Percentiles rank a stretch among this genome's conserved stretches.
phyloP scores from a whole-genome alignment of 37 sponge, comb jelly and placozoan species.

The Bolinopsis microptera region DNA sequence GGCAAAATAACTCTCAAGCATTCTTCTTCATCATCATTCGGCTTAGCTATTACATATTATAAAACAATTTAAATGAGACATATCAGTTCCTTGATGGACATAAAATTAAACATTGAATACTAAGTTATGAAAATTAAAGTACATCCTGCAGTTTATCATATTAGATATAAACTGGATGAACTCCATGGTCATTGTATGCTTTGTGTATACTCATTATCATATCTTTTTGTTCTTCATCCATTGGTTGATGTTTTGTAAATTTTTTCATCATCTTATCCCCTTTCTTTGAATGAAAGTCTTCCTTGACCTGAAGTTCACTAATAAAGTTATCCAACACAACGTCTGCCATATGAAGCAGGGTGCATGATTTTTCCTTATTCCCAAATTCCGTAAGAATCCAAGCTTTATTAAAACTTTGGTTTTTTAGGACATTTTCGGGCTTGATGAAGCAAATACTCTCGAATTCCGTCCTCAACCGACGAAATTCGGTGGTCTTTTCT shows the following conservation, averaged over 20 bases:
- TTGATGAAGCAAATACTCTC: background rate
- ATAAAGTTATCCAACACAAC: background rate
- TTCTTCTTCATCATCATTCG: too few relatives aligned
- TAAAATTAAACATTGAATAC: too few relatives aligned
- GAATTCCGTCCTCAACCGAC: background rate
- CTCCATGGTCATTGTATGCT: too few relatives aligned
- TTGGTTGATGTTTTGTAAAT: background rate
- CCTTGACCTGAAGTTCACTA: background rate
- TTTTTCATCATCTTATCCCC: background rate
- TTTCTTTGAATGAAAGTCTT: background rate
- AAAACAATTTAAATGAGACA: too few relatives aligned
- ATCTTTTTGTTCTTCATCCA: background rate
- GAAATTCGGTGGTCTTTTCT: background rate
- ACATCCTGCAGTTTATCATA: too few relatives aligned
- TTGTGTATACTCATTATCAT: background rate
- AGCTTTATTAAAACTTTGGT: background rate
- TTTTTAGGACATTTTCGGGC: background rate
- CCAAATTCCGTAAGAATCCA: conserved; percentile 10
- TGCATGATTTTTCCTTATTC: background rate
- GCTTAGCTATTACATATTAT: too few relatives aligned
- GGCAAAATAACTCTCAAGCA: too few relatives aligned
- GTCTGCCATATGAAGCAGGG: conserved; percentile 16
- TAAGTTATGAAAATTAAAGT: too few relatives aligned
- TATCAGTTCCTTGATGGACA: too few relatives aligned
- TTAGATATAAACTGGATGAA: too few relatives aligned